These are phyloP conservation scores for Callitettix versicolor DNA, from an alignment of 1,140 invertebrate genomes.

Conservation along the genomic window DNA sequence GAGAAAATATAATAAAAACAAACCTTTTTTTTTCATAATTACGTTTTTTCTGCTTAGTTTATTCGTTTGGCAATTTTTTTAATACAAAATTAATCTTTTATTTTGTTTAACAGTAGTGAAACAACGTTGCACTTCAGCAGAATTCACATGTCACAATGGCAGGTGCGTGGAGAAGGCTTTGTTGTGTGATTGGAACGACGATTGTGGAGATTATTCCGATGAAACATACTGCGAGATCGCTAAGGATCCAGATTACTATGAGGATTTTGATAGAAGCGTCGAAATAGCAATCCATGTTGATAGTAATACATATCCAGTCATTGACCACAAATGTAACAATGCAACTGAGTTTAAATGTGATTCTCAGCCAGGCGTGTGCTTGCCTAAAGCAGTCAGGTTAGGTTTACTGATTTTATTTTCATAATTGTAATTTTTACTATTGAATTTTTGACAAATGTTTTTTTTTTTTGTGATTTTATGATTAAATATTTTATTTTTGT, in stretches of 20 bases:
- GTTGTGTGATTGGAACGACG: conserved; percentile 42
- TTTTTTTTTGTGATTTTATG: no score
- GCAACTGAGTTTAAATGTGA: not conserved
- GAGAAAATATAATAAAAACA: no score
- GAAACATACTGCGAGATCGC: conserved; percentile 28
- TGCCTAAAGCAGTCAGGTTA: conserved; percentile 9
- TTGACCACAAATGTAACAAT: not conserved
- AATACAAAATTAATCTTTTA: no score
- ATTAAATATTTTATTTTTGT: no score
- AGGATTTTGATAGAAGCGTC: not conserved
- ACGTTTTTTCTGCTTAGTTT: no score
- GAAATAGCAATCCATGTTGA: not conserved
- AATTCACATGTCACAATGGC: conserved; percentile 40
- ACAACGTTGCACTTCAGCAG: conserved; percentile 42
- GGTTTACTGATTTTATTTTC: no score
- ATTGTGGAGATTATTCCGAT: conserved; percentile 45
- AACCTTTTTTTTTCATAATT: no score
- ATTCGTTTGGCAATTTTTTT: no score
- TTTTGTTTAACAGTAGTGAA: conserved; percentile 29
- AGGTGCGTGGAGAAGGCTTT: conserved; percentile 39
- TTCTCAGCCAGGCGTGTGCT: conserved; percentile 2
- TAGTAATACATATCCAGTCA: no score
- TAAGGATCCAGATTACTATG: not conserved
- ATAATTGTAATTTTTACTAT: no score
- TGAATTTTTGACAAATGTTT: no score